These are phyloP conservation scores for Drosophila willistoni DNA, from an alignment of 1,140 invertebrate species.

Conservation along the genomic window DNA sequence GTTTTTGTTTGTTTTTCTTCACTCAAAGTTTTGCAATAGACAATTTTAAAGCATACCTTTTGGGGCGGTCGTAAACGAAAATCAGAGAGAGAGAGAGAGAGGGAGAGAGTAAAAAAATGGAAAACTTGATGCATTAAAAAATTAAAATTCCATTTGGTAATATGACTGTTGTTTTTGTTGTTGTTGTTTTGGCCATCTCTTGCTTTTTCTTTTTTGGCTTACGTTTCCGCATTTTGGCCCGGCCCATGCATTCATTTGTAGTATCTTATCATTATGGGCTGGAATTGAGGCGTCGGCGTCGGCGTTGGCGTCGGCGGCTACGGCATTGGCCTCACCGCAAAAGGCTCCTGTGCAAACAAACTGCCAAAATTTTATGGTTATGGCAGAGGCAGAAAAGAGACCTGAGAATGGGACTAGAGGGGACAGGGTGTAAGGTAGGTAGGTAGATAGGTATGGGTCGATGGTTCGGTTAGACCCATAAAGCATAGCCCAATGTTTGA, in stretches of 20 bases:
- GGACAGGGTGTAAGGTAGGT: not conserved
- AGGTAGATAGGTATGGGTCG: not conserved
- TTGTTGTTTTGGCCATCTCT: not conserved
- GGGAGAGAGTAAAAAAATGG: not conserved
- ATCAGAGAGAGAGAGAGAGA: too few species aligned
- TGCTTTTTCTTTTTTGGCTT: not conserved
- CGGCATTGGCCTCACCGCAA: not conserved
- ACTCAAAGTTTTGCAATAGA: not conserved
- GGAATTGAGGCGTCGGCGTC: slow-evolving; percentile 19
- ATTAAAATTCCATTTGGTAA: slow-evolving; percentile 12
- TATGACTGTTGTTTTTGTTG: not conserved
- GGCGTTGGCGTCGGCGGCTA: too few species aligned
- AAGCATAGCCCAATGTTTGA: slow-evolving; percentile 3
- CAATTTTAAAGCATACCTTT: slow-evolving; percentile 9
- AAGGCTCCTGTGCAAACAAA: slow-evolving; percentile 36
- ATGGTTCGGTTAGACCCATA: not conserved
- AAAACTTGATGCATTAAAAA: slow-evolving; percentile 11
- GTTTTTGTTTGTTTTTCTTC: not conserved
- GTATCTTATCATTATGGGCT: slow-evolving; percentile 52
- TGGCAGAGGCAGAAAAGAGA: slow-evolving; percentile 10
- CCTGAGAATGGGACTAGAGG: slow-evolving; percentile 3
- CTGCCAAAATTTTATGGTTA: slow-evolving; percentile 21
- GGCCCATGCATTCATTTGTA: not conserved
- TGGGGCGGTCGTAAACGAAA: not conserved
- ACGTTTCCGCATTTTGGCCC: slow-evolving; percentile 7